Evolutionary conservation across 1,140 invertebrate species (phyloP).

Genomic region (Cydia fagiglandana): DNA sequence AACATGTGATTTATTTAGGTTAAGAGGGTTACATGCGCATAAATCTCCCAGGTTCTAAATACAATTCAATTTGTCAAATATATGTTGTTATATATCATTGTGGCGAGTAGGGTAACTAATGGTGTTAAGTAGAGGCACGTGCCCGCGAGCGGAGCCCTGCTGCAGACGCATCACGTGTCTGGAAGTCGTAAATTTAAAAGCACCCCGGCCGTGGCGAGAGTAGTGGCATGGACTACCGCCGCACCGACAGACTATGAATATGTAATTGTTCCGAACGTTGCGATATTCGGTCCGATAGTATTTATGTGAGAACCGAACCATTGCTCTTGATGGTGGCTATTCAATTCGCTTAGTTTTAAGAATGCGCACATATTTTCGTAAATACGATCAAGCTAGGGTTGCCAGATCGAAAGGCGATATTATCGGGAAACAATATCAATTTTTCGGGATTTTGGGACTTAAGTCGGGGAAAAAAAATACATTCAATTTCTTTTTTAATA

Average conservation of each 20-base stretch:
- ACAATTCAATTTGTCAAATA: slow-evolving; percentile 19
- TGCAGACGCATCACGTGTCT: slow-evolving; percentile 20
- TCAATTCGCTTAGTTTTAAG: background rate
- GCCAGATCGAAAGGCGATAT: no score
- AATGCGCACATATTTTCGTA: no score
- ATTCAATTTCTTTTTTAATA: no score
- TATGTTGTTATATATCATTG: slow-evolving; percentile 14
- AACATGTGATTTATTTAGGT: slow-evolving; percentile 10
- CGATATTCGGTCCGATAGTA: background rate
- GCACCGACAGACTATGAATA: background rate
- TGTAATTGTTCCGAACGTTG: background rate
- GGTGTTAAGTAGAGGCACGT: slow-evolving; percentile 14
- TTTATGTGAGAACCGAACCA: background rate
- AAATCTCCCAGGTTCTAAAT: background rate
- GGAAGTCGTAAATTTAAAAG: slow-evolving; percentile 16
- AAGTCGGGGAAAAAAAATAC: no score
- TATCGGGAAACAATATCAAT: no score
- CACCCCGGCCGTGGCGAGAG: background rate
- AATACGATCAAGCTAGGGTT: no score
- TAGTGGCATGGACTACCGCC: slow-evolving; percentile 10
- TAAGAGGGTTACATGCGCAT: background rate
- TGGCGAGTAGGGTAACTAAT: slow-evolving; percentile 1
- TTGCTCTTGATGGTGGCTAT: background rate
- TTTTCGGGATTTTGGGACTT: no score
- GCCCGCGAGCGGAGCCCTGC: background rate